A percentile compares a stretch with the other conserved stretches of the same genome.
These are phyloP conservation scores for Thamnophis sirtalis DNA, from an alignment of 2,113 vertebrate species.

Conservation along the genomic window DNA sequence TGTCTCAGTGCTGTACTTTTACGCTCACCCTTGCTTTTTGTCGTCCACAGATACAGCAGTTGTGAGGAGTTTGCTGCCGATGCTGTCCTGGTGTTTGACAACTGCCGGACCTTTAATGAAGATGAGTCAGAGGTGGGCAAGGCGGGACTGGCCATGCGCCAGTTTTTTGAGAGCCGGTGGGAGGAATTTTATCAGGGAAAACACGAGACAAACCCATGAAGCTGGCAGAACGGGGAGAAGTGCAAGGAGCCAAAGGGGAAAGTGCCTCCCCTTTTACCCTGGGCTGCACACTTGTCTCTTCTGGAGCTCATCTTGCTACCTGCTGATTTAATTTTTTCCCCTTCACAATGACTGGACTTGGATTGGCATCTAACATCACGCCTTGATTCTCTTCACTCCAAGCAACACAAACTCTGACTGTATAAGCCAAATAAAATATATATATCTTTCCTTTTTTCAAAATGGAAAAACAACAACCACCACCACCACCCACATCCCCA, in stretches of 20 bases:
- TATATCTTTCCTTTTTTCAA: conserved; percentile 68
- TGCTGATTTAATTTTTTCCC: conserved; percentile 19
- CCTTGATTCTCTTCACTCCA: conserved; percentile 32
- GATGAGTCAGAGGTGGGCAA: conserved; percentile 88
- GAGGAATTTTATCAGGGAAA: conserved; percentile 89
- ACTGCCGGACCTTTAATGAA: conserved; percentile 93
- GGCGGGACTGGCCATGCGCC: conserved; percentile 84
- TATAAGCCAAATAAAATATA: conserved; percentile 66
- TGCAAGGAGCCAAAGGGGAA: neutral
- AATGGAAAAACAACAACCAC: conserved; percentile 57
- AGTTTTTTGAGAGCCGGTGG: conserved; percentile 93
- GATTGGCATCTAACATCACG: neutral
- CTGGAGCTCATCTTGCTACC: conserved; percentile 44
- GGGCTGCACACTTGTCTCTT: conserved; percentile 25
- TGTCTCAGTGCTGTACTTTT: neutral
- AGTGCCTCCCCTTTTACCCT: neutral
- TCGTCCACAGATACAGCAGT: conserved; percentile 80
- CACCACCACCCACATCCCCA: conserved; percentile 66
- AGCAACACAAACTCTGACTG: conserved; percentile 57
- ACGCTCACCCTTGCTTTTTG: neutral
- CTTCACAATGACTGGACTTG: neutral
- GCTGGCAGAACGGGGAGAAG: conserved; percentile 26
- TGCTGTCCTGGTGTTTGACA: conserved; percentile 86
- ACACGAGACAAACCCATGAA: conserved; percentile 65
- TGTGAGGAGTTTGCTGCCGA: conserved; percentile 89